Conservation (phyloP, 2,113 vertebrate genomes). For the Polypterus bichir region DNA sequence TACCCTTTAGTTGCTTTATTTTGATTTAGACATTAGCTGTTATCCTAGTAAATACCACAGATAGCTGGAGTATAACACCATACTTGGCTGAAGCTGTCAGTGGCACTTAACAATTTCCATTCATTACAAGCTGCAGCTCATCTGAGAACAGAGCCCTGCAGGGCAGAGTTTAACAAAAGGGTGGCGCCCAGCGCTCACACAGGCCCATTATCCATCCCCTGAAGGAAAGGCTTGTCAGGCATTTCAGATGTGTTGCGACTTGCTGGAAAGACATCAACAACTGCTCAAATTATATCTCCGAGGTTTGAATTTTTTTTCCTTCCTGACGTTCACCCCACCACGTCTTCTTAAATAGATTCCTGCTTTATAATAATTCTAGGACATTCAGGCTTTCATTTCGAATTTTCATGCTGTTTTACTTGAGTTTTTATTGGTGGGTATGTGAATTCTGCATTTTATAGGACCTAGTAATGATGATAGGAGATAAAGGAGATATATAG, state of each 20-base stretch:
- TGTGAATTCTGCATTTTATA: too few species aligned
- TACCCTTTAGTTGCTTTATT: background rate
- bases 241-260: constrained; percentile 28
- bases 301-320: too few species aligned
- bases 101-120: background rate
- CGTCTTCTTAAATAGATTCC: too few species aligned
- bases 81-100: background rate
- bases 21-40: background rate
- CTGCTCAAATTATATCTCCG: too few species aligned
- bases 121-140: background rate
- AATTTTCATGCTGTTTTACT: too few species aligned
- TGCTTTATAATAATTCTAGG: too few species aligned
- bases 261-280: constrained; percentile 8
- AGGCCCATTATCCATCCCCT: background rate
- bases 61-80: background rate
- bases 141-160: background rate
- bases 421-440: too few species aligned
- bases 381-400: too few species aligned
- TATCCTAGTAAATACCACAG: background rate
- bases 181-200: background rate
- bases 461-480: too few species aligned
- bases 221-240: background rate
- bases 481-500: too few species aligned
- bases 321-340: too few species aligned
- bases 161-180: background rate